Evolutionary conservation across 1,140 invertebrate genomes (phyloP).

Genomic region (Drosophila bocqueti): DNA sequence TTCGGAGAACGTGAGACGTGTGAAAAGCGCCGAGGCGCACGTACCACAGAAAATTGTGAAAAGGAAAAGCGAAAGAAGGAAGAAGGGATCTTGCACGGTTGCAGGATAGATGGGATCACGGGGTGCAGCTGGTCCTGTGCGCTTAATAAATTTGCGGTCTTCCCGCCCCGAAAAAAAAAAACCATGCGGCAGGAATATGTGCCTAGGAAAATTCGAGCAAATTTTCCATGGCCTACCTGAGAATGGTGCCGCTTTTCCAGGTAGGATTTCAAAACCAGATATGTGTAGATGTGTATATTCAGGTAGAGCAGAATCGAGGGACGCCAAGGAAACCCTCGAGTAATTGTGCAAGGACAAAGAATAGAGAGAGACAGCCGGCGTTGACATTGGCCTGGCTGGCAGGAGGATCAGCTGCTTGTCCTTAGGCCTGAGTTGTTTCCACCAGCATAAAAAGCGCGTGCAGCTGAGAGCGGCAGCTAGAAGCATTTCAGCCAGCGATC

Average conservation of each 20-base stretch:
- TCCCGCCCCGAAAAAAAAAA: conserved; percentile 73
- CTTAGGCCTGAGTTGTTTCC: too few relatives aligned
- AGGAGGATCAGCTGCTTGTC: too few relatives aligned
- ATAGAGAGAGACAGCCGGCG: conserved; percentile 33
- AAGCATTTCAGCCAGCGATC: conserved; percentile 61
- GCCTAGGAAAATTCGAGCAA: conserved; percentile 52
- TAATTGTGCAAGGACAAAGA: conserved; percentile 47
- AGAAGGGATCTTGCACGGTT: conserved; percentile 25
- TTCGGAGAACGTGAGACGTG: conserved; percentile 52
- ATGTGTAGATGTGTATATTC: background rate
- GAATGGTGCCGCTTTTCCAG: conserved; percentile 57
- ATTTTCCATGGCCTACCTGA: conserved; percentile 67
- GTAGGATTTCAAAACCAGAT: conserved; percentile 36
- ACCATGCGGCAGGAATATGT: conserved; percentile 44
- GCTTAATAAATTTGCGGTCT: conserved; percentile 81
- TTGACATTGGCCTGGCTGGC: too few relatives aligned
- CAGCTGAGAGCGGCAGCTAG: conserved; percentile 50
- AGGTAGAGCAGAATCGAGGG: conserved; percentile 40
- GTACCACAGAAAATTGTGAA: conserved; percentile 40
- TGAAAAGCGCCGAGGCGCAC: conserved; percentile 62
- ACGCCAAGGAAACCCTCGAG: conserved; percentile 19
- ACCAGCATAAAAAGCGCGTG: conserved; percentile 39
- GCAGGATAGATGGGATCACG: conserved; percentile 25
- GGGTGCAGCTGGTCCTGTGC: conserved; percentile 47
- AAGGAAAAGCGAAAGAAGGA: conserved; percentile 16